Percentiles rank a stretch among this genome's conserved stretches.
These are phyloP conservation scores for Palythoa grandis DNA, from an alignment of 92 coral and sea anemone species.

Conservation along the genomic window DNA sequence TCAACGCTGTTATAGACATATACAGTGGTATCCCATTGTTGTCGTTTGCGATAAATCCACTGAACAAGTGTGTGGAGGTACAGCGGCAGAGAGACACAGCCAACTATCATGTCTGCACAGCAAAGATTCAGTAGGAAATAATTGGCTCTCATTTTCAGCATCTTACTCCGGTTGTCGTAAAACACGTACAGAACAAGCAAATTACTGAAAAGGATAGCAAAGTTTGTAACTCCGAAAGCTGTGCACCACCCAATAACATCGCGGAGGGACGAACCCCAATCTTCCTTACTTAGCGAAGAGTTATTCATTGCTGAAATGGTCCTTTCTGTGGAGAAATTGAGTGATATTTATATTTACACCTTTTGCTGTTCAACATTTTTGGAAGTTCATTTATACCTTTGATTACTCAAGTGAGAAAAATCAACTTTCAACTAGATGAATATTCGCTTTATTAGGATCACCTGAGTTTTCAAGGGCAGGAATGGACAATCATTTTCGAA, in stretches of 20 bases:
- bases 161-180: constrained; percentile 13
- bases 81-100: constrained; percentile 33
- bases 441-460: too few species aligned
- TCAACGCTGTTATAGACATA: constrained; percentile 3
- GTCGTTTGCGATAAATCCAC: not conserved
- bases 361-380: too few species aligned
- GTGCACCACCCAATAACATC: constrained; percentile 23
- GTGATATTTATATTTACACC: not conserved
- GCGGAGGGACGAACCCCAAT: not conserved
- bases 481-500: too few species aligned
- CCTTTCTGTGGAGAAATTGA: not conserved
- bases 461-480: too few species aligned
- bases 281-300: not conserved
- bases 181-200: constrained; percentile 16
- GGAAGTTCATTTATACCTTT: too few species aligned
- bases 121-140: constrained; percentile 33
- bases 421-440: too few species aligned
- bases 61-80: constrained; percentile 19
- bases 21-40: not conserved
- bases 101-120: constrained; percentile 37
- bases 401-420: too few species aligned
- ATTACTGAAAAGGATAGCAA: constrained; percentile 17
- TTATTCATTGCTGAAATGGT: not conserved
- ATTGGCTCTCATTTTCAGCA: constrained; percentile 33
- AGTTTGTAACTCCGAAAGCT: constrained; percentile 29